Percentiles rank a stretch among this genome's conserved stretches.
These are phyloP conservation scores for Dryococelus australis DNA, from an alignment of 2,888 invertebrate genomes.

Conservation along the genomic window DNA sequence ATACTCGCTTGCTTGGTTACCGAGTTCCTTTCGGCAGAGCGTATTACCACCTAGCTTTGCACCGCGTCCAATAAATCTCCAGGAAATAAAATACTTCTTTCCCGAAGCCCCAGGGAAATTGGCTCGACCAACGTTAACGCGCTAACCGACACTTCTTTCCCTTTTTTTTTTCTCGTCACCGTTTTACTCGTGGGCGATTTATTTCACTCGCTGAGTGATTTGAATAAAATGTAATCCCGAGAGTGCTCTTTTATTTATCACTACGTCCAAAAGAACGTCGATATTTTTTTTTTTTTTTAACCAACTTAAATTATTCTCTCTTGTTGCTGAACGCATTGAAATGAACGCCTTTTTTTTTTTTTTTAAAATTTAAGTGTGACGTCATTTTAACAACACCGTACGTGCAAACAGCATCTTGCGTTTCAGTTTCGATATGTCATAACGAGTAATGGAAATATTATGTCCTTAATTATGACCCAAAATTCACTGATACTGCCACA, in stretches of 20 bases:
- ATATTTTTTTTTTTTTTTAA: neutral
- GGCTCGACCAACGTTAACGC: constrained; percentile 2
- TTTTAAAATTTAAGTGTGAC: neutral
- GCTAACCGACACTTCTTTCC: neutral
- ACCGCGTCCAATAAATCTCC: neutral
- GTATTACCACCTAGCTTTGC: neutral
- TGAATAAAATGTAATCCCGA: neutral
- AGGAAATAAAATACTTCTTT: constrained; percentile 2
- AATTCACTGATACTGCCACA: too few relatives aligned
- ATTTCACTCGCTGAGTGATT: neutral
- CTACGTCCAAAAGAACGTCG: neutral
- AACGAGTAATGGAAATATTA: too few relatives aligned
- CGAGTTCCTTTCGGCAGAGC: neutral
- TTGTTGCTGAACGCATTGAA: neutral
- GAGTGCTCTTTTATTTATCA: constrained; percentile 1
- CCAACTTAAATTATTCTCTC: neutral
- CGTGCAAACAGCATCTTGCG: too few relatives aligned
- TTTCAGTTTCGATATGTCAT: too few relatives aligned
- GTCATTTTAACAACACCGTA: too few relatives aligned
- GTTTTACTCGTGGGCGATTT: neutral
- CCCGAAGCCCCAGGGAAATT: neutral
- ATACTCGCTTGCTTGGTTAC: neutral
- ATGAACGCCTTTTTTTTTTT: neutral
- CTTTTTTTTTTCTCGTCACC: neutral
- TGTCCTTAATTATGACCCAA: too few relatives aligned